Evolutionary conservation across 2,113 vertebrate species (phyloP).

Genomic region (Pelvicachromis taeniatus): DNA sequence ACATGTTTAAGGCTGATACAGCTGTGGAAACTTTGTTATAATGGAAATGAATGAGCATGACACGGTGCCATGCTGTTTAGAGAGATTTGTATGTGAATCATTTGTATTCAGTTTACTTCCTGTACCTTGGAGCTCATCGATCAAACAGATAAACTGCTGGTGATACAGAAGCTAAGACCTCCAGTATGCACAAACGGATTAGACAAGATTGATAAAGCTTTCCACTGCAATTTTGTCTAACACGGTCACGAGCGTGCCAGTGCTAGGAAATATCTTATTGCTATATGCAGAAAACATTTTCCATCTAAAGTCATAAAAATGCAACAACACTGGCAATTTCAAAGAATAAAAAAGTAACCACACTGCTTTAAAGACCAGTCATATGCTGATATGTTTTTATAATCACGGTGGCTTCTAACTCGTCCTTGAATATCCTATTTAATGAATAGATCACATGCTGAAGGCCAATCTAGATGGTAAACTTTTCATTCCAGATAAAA

Average conservation of each 20-base stretch:
- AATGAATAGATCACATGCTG: background rate
- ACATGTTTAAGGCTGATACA: background rate
- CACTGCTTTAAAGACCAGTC: background rate
- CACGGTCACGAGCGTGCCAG: background rate
- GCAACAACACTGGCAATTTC: background rate
- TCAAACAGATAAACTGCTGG: conserved; percentile 2
- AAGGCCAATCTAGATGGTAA: background rate
- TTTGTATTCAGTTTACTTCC: background rate
- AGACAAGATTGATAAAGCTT: background rate
- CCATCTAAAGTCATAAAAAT: background rate
- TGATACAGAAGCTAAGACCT: background rate
- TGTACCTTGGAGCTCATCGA: background rate
- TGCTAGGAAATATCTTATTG: background rate
- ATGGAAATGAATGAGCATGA: background rate
- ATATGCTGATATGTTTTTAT: background rate
- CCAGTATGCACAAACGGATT: background rate
- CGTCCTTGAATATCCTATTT: background rate
- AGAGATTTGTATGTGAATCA: background rate
- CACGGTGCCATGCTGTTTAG: background rate
- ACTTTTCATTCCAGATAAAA: background rate
- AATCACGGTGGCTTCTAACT: background rate
- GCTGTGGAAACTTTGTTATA: background rate
- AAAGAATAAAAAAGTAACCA: background rate
- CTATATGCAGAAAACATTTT: background rate
- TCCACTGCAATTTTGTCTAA: background rate